Base-by-base conservation (phyloP, 2,113 vertebrate genomes). In the Platysternon megacephalum region DNA sequence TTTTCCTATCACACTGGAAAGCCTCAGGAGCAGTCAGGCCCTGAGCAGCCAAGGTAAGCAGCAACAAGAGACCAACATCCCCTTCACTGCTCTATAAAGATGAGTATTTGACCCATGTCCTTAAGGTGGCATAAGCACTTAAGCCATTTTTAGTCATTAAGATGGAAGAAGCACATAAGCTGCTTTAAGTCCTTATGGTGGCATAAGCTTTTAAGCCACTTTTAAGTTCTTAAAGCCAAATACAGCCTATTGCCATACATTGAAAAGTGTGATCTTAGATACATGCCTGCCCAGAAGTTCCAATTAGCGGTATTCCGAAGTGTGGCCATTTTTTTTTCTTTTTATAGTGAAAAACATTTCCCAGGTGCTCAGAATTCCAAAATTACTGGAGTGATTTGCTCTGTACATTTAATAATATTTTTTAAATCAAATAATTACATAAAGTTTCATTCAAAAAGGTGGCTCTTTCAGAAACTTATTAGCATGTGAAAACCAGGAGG, bases 141-240 rank as follows among this genome's bases (percentile, higher is more conserved):
- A 97, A 97, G 85, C 91, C 85, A 94, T 96, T 97, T 97, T 95
- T 91, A 95, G 94, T 79, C 96, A 81, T 85, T 58, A 85, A 91
- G 80, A 96, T 0, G 2, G 91, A 95, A 93, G 94, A 91, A 96
- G 87, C 32, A 92, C 90, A 92, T 97, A 91, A 97, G 90, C 89
- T 84, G 84, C 95, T 97, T 92, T 94, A 97, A 96, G 90, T 89
- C 83, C 86, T 95, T 95, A 85, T 4, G 68, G 90, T 91, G 85
- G 95, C 74, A 95, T 85, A 94, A 98, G 94, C 9, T 79, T 68
- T 96, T 97, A 90, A 94, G 87, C 95, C 13, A 51, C 86, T 76
- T 93, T 86, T 65, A 72, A 82, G 86, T 55, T 94, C 84, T 84
- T 81, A 85, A 85, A 93, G 53, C 72, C 82, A 88, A 92, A 74